Base-by-base conservation (phyloP, 2,113 vertebrate species). In the Corvus hawaiiensis region DNA sequence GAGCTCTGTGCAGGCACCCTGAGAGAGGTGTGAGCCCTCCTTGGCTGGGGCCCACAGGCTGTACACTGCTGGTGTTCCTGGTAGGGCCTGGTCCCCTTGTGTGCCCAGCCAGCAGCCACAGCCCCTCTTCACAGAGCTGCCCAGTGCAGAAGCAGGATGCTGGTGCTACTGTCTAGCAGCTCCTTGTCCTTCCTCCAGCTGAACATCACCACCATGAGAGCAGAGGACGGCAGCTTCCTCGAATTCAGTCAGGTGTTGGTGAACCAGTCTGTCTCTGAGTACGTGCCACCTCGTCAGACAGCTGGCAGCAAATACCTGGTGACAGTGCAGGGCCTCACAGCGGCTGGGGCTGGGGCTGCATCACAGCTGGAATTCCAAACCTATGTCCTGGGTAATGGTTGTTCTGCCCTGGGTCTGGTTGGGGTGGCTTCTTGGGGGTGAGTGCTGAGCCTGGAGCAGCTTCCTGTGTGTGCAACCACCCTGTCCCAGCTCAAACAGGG, bases 231-330 rank as follows among this genome's bases (percentile, higher is more conserved):
- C 68, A 88, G 67, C 75, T 77, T 94, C 68, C 55, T 95, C 6
- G 46, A 80, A 7, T 90, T 90, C 67, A 39, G 11, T 15, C 91
- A 69, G 12, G 83, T 84, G 66, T 7, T 22, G 14, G 37, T 96
- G 93, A 95, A 96, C 44, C 48, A 44, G 10, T 94, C 93, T 17
- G 91, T 94, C 35, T 92, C 86, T 5, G 62, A 73, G 37, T 95
- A 95, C 56, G 14, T 0, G 0, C 91, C 39, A 7, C 26, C 49
- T 39, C 66, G 3, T 59, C 94, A 90, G 67, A 7, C 7, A 24
- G 44, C 72, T 49, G 93, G 91, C 43, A 92, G 19, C 41, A 93
- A 76, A n/a, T 95, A 93, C 54, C 24, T 6, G 1, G 96, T 96
- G 79, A 92, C 91, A 8, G 48, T 96, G 71, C 91, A 93, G 72